Conservation (phyloP, 2,113 vertebrate genomes). For the Scartelaos histophorus region DNA sequence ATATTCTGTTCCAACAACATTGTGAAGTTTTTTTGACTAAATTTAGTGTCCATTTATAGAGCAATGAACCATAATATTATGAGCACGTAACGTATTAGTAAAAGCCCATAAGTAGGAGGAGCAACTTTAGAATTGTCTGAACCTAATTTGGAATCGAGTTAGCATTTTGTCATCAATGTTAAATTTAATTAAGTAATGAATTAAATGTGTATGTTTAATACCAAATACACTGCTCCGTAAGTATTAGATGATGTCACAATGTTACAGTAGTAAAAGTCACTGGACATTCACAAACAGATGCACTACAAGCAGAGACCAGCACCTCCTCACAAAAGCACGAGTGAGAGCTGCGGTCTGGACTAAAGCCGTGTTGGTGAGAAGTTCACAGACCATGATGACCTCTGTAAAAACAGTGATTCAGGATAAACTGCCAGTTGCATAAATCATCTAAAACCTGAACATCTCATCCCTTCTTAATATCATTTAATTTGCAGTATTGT, state of each 20-base stretch:
- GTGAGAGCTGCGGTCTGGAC: constrained; percentile 44
- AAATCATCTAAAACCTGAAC: constrained; percentile 41
- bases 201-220: constrained; percentile 2
- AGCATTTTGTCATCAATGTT: neutral
- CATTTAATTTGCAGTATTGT: constrained; percentile 29
- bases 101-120: too few relatives aligned
- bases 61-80: neutral
- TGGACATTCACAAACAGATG: constrained; percentile 30
- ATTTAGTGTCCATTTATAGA: constrained; percentile 40
- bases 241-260: constrained; percentile 61
- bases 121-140: neutral
- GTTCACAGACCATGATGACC: constrained; percentile 46
- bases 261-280: constrained; percentile 57
- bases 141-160: neutral
- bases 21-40: constrained; percentile 31
- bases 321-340: constrained; percentile 46
- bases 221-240: neutral
- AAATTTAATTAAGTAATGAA: neutral
- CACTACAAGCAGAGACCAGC: neutral
- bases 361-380: constrained; percentile 24
- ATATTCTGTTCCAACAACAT: constrained; percentile 47
- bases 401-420: constrained; percentile 27
- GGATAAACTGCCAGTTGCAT: constrained; percentile 53
- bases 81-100: neutral
- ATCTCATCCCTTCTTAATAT: constrained; percentile 3